These are phyloP conservation scores for Yponomeuta malinellus DNA, from an alignment of 2,888 invertebrate species.

Conservation along the genomic window DNA sequence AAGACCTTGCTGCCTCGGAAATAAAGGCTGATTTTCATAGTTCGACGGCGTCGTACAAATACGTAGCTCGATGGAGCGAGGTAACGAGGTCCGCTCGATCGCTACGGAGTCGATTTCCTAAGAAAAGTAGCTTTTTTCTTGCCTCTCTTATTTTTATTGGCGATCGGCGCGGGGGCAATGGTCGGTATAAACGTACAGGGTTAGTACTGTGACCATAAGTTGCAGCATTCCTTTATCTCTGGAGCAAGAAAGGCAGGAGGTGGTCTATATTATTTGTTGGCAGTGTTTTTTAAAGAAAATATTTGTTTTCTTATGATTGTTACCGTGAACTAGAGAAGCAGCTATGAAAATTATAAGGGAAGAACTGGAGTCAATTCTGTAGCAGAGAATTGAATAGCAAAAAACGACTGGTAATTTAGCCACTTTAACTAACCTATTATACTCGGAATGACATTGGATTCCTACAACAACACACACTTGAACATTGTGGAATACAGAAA, in stretches of 20 bases:
- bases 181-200: constrained; percentile 46
- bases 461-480: too few species aligned
- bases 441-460: too few species aligned
- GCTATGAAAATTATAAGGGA: too few species aligned
- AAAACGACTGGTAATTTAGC: too few species aligned
- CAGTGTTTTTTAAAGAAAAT: too few species aligned
- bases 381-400: too few species aligned
- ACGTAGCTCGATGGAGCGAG: constrained; percentile 27
- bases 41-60: neutral
- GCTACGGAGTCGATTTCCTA: constrained; percentile 48
- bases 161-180: constrained; percentile 59
- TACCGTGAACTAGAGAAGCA: too few species aligned
- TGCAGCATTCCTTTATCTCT: constrained; percentile 21
- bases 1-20: neutral
- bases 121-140: constrained; percentile 56
- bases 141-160: constrained; percentile 51
- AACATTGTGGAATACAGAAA: too few species aligned
- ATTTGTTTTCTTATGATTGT: too few species aligned
- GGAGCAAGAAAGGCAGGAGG: neutral
- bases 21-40: neutral
- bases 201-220: constrained; percentile 34
- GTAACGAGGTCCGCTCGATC: constrained; percentile 50
- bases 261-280: neutral
- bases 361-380: too few species aligned
- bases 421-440: too few species aligned